Conservation (phyloP, 64 coral and sea anemone species). For the Montipora foliosa region DNA sequence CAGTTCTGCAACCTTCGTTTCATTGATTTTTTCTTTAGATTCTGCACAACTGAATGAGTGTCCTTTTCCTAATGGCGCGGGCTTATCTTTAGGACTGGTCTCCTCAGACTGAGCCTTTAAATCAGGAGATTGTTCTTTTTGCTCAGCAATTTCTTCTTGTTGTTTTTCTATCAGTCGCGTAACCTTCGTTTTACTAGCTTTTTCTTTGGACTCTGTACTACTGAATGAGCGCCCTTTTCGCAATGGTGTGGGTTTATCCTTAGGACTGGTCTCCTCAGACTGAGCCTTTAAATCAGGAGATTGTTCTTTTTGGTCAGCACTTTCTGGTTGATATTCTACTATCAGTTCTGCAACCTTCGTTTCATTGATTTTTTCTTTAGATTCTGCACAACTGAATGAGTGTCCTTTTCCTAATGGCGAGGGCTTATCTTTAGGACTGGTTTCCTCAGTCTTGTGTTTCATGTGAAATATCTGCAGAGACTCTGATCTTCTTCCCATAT, state of each 20-base stretch:
- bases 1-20: neutral
- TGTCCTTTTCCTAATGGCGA: neutral
- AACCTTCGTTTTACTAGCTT: neutral
- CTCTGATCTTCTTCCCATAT: neutral
- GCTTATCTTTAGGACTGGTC: neutral
- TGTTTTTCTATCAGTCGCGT: neutral
- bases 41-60: neutral
- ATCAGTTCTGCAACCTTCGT: neutral
- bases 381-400: neutral
- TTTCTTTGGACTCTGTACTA: neutral
- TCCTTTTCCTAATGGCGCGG: neutral
- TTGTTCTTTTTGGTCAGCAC: neutral
- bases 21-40: neutral
- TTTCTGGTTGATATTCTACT: neutral
- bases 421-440: neutral
- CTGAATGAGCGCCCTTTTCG: neutral
- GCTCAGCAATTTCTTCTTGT: neutral
- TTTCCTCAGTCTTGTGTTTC: neutral
- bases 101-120: neutral
- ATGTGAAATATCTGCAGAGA: constrained; percentile 12
- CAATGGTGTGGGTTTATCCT: neutral
- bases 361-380: neutral
- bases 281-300: neutral
- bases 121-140: neutral
- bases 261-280: neutral